These are phyloP conservation scores for Nycteola revayana DNA, from an alignment of 2,888 invertebrate species.

Conservation along the genomic window DNA sequence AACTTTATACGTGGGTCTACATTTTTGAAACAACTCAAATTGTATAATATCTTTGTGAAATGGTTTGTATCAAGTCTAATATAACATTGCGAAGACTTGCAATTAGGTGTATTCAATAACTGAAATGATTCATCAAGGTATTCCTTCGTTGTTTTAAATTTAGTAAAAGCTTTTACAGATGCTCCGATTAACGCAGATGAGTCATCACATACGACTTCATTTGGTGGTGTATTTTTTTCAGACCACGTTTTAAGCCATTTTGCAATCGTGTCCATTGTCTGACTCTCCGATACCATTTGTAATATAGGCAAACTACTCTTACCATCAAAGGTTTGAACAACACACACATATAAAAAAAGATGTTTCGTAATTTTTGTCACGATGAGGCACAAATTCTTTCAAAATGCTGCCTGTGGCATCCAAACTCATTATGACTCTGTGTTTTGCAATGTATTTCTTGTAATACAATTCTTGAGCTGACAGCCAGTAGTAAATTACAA, in stretches of 20 bases:
- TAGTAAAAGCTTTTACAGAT: slow-evolving; percentile 2
- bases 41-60: no score
- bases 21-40: no score
- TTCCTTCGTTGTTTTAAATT: slow-evolving; percentile 2
- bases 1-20: no score
- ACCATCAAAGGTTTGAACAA: slow-evolving; percentile 2
- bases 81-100: no score
- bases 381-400: slow-evolving; percentile 1
- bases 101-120: slow-evolving; percentile 1
- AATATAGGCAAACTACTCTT: slow-evolving; percentile 4
- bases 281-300: slow-evolving; percentile 2
- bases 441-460: neutral
- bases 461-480: slow-evolving; percentile 3
- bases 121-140: slow-evolving; percentile 2
- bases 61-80: no score
- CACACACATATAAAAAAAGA: slow-evolving; percentile 2
- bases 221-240: no score
- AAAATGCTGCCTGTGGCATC: slow-evolving; percentile 1
- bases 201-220: neutral
- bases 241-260: no score
- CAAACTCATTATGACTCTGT: no score
- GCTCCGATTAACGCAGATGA: neutral
- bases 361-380: slow-evolving; percentile 3
- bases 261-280: neutral
- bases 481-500: slow-evolving; percentile 3